These are phyloP conservation scores for Tyto alba DNA, from an alignment of 2,113 vertebrate genomes.

Conservation along the genomic window DNA sequence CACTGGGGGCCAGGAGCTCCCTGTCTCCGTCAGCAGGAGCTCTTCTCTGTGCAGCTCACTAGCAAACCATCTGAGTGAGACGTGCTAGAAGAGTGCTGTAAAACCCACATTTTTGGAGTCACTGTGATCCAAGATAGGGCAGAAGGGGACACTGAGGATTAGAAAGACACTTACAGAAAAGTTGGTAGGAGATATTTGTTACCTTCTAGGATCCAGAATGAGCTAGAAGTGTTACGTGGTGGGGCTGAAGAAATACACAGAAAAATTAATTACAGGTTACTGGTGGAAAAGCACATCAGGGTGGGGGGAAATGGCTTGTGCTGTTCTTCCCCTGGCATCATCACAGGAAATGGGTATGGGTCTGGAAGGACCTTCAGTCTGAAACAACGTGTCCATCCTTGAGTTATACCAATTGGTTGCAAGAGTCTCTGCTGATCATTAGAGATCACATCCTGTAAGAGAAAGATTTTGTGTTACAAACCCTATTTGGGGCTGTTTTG, in stretches of 20 bases:
- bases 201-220: not conserved
- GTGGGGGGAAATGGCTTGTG: not conserved
- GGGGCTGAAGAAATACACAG: not conserved
- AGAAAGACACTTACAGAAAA: not conserved
- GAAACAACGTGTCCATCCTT: not conserved
- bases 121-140: not conserved
- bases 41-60: not conserved
- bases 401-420: rapidly evolving
- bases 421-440: not conserved
- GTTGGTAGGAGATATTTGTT: not conserved
- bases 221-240: not conserved
- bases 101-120: not conserved
- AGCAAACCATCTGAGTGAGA: not conserved
- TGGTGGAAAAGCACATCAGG: not conserved
- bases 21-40: not conserved
- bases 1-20: not conserved
- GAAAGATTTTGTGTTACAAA: not conserved
- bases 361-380: not conserved
- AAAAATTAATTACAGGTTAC: not conserved
- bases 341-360: rapidly evolving
- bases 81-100: not conserved
- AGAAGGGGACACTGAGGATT: not conserved
- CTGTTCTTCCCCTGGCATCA: not conserved
- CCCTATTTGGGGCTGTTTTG: not conserved
- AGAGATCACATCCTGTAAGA: rapidly evolving